Conservation (phyloP, 1,140 invertebrate genomes). For the Thaumetopoea pityocampa region DNA sequence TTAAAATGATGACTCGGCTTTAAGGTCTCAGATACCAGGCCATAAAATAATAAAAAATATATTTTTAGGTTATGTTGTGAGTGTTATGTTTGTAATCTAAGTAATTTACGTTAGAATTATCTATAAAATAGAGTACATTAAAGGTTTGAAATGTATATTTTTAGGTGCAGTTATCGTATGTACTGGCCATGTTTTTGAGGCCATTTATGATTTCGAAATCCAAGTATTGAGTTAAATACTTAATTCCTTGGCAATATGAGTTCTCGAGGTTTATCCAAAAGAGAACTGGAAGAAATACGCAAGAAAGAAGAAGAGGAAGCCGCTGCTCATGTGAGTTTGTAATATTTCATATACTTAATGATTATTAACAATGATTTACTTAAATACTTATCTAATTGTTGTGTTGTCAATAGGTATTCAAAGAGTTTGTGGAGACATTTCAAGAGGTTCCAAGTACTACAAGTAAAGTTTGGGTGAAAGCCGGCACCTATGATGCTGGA, state of each 20-base stretch:
- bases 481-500: constrained; percentile 96
- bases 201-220: too few species aligned
- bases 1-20: too few species aligned
- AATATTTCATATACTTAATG: background rate
- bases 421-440: constrained; percentile 98
- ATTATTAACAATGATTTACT: background rate
- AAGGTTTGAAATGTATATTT: too few species aligned
- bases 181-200: too few species aligned
- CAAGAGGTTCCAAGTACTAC: constrained; percentile 89
- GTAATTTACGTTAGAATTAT: too few species aligned
- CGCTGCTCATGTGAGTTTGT: constrained; percentile 82
- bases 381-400: background rate
- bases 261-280: constrained; percentile 87
- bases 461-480: constrained; percentile 97
- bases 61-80: too few species aligned
- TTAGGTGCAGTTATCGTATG: too few species aligned
- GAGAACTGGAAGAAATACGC: constrained; percentile 90
- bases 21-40: too few species aligned
- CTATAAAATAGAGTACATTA: too few species aligned
- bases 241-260: constrained; percentile 76
- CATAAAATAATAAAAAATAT: too few species aligned
- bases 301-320: constrained; percentile 94
- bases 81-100: too few species aligned
- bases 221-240: too few species aligned
- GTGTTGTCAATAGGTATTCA: constrained; percentile 83